Base-by-base conservation (phyloP, 2,797 vertebrate genomes). In the Otolemur crassicaudatus region DNA sequence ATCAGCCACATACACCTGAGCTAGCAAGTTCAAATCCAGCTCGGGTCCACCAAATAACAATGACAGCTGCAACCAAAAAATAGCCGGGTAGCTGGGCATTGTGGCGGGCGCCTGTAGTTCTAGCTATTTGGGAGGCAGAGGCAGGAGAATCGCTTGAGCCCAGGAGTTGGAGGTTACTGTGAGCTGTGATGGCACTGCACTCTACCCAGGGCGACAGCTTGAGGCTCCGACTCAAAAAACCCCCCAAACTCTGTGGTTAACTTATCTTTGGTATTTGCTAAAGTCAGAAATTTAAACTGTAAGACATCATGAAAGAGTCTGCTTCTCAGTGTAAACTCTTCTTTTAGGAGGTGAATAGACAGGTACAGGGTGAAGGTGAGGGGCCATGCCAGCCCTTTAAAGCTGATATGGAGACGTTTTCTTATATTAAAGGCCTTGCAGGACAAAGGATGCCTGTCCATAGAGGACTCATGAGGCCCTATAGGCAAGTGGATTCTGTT, bases 191-290 rank as follows among this genome's bases (percentile, higher is more conserved):
- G 40, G 5, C 7, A 43, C 40, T 6, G 40, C 40, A 43, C 40
- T 43, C 40, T 43, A 43, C 40, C 40, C 40, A 43, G 40, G 40
- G 40, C 40, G 6, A 43, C 40, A 43, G 40, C 40, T 43, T 43
- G 40, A 43, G 40, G 40, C 40, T 43, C 40, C 40, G 7, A 6
- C 40, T 43, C 40, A 46, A 46, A 46, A 46, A 46, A 46, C 2
- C 2, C 46, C 9, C 46, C 11, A 46, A 46, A 46, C 40, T 43
- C 40, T 43, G 40, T 43, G 40, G 40, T 92, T 88, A 72, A 91
- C 85, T 87, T 31, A 60, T 93, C 60, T 91, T 95, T 73, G 76
- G 16, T 83, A 34, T 91, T 95, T 75, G 58, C 46, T 90, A 94
- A 92, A 77, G 82, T 76, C 53, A 95, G 89, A 60, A 91, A 63